phyloP scores from a whole-genome alignment of 2,888 invertebrate species.

The Ormyrus nitidulus region DNA sequence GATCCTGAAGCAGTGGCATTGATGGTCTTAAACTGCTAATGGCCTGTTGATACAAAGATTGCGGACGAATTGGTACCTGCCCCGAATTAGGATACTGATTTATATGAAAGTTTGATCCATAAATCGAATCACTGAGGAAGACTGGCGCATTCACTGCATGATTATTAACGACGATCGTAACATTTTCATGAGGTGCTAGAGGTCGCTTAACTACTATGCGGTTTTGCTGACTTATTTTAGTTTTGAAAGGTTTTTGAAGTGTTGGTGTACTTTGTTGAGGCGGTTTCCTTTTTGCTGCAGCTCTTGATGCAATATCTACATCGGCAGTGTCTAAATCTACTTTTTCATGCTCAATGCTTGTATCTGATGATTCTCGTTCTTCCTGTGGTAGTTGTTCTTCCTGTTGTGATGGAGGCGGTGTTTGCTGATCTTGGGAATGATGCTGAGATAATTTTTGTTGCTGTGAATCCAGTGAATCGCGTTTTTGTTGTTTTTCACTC shows the following conservation, averaged over 20 bases:
- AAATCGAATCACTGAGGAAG: constrained; percentile 67
- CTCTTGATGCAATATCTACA: background rate
- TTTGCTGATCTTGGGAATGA: no score
- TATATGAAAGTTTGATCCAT: constrained; percentile 58
- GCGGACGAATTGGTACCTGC: constrained; percentile 10
- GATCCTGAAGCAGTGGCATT: background rate
- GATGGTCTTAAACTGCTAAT: background rate
- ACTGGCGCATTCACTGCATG: constrained; percentile 70
- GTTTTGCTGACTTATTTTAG: constrained; percentile 69
- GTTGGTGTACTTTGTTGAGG: constrained; percentile 1
- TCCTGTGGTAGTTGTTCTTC: no score
- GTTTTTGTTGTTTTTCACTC: constrained; percentile 76
- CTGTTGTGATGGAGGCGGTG: no score
- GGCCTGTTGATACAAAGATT: no score
- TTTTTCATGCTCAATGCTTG: background rate
- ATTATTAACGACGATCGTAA: constrained; percentile 70
- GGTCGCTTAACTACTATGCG: constrained; percentile 66
- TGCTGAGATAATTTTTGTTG: background rate
- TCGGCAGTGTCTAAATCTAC: background rate
- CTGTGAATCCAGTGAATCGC: background rate
- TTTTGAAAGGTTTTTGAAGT: constrained; percentile 60
- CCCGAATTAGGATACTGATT: constrained; percentile 6
- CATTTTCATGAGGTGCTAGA: constrained; percentile 64
- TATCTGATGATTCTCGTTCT: no score
- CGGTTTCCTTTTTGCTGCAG: background rate